Percentiles rank a stretch among this genome's conserved stretches.
Evolutionary conservation across 1,140 invertebrate genomes (phyloP).

Genomic region (Drosophila melanica): DNA sequence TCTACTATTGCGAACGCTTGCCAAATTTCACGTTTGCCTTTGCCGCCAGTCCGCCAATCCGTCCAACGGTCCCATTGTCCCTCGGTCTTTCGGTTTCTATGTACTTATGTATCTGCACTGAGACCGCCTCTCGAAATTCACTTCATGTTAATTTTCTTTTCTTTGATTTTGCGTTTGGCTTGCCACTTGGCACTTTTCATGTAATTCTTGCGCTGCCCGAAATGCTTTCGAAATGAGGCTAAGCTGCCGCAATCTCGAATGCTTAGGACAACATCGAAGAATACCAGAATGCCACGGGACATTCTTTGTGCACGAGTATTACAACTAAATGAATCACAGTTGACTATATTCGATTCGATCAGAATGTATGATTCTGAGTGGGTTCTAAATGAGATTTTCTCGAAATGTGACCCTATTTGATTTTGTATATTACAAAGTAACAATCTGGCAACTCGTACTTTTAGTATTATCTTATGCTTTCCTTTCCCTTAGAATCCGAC

Average conservation of each 20-base stretch:
- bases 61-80: neutral
- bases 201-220: constrained; percentile 63
- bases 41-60: constrained; percentile 17
- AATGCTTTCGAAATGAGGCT: constrained; percentile 64
- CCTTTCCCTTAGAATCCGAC: too few species aligned
- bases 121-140: constrained; percentile 64
- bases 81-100: constrained; percentile 28
- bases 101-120: constrained; percentile 48
- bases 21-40: constrained; percentile 69
- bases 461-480: too few species aligned
- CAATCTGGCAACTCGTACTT: too few species aligned
- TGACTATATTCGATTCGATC: too few species aligned
- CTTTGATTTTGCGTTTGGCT: constrained; percentile 76
- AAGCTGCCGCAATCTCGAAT: constrained; percentile 65
- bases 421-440: too few species aligned
- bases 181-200: constrained; percentile 58
- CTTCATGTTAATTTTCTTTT: constrained; percentile 79
- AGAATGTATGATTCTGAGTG: neutral
- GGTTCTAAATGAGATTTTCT: neutral
- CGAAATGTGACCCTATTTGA: too few species aligned
- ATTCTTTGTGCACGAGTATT: constrained; percentile 5
- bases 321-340: constrained; percentile 10
- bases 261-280: constrained; percentile 33
- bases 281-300: constrained; percentile 44
- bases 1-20: constrained; percentile 58